Percentiles rank a stretch among this genome's conserved stretches.
Evolutionary conservation across 2,797 vertebrate genomes (phyloP).

Genomic region (Linurgus olivaceus): DNA sequence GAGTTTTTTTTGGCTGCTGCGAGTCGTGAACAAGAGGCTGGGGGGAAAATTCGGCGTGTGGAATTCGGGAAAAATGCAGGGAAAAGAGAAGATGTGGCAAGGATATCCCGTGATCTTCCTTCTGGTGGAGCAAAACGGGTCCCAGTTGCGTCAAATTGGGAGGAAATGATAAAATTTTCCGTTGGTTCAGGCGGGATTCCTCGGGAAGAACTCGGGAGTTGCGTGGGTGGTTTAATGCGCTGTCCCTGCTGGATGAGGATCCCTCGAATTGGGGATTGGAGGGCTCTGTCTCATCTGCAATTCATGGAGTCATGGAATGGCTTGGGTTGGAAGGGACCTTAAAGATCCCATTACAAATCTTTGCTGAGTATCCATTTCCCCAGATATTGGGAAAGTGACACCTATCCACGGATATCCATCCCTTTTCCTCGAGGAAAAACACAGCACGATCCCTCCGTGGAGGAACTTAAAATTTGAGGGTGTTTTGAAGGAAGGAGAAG

Average conservation of each 20-base stretch:
- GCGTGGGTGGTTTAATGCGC: fast-evolving
- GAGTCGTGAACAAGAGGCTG: neutral
- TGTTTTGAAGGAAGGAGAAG: neutral
- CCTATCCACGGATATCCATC: neutral
- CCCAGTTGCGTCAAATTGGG: fast-evolving
- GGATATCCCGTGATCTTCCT: neutral
- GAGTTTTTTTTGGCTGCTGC: neutral
- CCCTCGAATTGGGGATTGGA: neutral
- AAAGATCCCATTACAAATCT: neutral
- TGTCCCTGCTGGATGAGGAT: neutral
- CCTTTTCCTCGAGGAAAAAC: neutral
- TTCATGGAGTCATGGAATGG: neutral
- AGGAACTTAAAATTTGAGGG: neutral
- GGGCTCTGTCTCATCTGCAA: neutral
- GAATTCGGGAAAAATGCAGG: neutral
- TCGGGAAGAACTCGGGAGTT: fast-evolving
- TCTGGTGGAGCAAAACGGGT: neutral
- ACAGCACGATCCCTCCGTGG: fast-evolving
- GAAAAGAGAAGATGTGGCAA: neutral
- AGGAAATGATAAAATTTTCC: neutral
- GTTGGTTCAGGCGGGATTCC: fast-evolving
- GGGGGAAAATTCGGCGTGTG: neutral
- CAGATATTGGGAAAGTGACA: neutral
- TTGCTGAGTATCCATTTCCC: neutral
- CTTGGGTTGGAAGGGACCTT: neutral